Conservation (phyloP, 1,140 invertebrate genomes). For the Drosophila albomicans region DNA sequence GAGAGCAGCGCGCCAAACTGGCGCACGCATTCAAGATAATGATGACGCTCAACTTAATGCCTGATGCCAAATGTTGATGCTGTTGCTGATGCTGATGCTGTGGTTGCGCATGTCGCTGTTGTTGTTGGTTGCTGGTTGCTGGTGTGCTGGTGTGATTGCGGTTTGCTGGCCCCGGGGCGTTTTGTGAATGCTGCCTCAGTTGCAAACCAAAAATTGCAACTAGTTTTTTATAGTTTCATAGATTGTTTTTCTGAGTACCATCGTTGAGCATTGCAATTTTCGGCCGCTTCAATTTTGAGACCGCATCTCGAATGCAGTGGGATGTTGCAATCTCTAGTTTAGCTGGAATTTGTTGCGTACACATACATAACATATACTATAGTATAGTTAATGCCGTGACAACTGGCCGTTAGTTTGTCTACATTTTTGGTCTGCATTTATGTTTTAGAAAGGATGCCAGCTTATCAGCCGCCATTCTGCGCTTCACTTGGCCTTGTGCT, state of each 20-base stretch:
- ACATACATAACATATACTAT: not conserved
- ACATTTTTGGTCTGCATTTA: conserved; percentile 9
- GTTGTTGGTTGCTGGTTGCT: not conserved
- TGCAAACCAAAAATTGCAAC: conserved; percentile 46
- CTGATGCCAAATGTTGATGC: conserved; percentile 7
- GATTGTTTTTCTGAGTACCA: conserved; percentile 27
- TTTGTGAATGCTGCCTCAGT: conserved; percentile 35
- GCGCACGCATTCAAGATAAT: conserved; percentile 59
- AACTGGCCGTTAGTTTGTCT: conserved; percentile 60
- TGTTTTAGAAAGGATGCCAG: conserved; percentile 67
- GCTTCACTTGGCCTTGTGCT: conserved; percentile 37
- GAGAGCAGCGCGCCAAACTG: conserved; percentile 44
- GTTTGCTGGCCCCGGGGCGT: conserved; percentile 8
- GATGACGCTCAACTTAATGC: conserved; percentile 3
- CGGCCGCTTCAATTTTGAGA: conserved; percentile 28
- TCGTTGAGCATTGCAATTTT: conserved; percentile 44
- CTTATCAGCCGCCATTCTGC: conserved; percentile 17
- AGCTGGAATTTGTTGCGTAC: conserved; percentile 26
- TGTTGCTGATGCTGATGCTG: conserved; percentile 4
- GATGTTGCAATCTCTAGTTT: conserved; percentile 56
- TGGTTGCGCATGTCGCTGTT: not conserved
- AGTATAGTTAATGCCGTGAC: conserved; percentile 52
- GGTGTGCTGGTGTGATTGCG: not conserved
- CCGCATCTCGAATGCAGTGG: conserved; percentile 7
- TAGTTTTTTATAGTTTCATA: conserved; percentile 37